These are phyloP conservation scores for Harpalus rufipes DNA, from an alignment of 2,888 invertebrate species.

Conservation along the genomic window DNA sequence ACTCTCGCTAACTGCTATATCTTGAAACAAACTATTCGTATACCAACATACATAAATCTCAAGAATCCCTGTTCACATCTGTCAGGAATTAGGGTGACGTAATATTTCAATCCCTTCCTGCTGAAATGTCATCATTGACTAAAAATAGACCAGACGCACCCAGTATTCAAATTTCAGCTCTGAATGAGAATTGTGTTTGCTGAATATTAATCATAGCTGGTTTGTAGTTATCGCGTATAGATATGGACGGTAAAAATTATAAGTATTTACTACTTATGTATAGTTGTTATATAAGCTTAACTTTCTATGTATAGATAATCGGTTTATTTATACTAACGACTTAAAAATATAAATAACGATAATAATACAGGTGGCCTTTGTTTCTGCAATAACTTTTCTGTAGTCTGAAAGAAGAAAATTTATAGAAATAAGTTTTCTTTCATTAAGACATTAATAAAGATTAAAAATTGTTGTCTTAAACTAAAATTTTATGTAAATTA, in stretches of 20 bases:
- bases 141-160: conserved; percentile 31
- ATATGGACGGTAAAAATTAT: neutral
- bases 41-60: neutral
- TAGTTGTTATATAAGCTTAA: neutral
- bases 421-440: neutral
- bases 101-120: neutral
- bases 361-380: conserved; percentile 1
- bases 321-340: neutral
- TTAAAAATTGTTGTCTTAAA: no score
- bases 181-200: neutral
- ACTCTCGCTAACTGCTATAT: no score
- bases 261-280: neutral
- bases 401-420: neutral
- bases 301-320: neutral
- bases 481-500: neutral
- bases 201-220: neutral
- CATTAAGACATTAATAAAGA: neutral
- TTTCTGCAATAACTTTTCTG: neutral
- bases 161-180: conserved; percentile 3
- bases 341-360: neutral
- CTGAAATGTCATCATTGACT: conserved; percentile 10
- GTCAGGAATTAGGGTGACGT: conserved; percentile 23
- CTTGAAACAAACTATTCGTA: neutral
- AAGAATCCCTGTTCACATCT: conserved; percentile 41
- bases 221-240: neutral